Conservation (phyloP, 2,888 invertebrate genomes). For the Ceraclea dissimilis region DNA sequence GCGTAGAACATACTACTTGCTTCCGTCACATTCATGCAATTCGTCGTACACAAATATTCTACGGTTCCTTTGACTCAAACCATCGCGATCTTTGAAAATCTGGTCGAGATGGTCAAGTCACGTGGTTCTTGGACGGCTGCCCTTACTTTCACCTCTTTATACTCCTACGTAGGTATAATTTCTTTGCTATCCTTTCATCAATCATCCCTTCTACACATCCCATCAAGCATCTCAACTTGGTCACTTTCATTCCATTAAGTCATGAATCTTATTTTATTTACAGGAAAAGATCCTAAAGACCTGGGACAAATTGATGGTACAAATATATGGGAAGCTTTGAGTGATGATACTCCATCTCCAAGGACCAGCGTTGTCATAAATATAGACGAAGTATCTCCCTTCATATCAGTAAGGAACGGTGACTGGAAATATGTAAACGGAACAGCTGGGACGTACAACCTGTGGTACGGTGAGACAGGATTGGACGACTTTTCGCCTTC, state of each 20-base stretch:
- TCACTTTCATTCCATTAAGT: neutral
- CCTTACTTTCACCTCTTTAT: too few relatives aligned
- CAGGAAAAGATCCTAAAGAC: slow-evolving; percentile 35
- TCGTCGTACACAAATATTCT: too few relatives aligned
- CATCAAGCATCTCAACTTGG: neutral
- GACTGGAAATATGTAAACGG: slow-evolving; percentile 75
- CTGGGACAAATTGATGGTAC: slow-evolving; percentile 55
- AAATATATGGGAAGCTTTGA: slow-evolving; percentile 65
- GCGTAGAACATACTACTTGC: too few relatives aligned
- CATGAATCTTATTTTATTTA: neutral
- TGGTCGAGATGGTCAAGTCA: too few relatives aligned
- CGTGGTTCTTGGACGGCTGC: too few relatives aligned
- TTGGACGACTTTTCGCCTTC: slow-evolving; percentile 27
- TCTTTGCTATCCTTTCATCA: neutral
- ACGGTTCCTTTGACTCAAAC: too few relatives aligned
- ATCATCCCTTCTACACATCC: neutral
- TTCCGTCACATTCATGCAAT: too few relatives aligned
- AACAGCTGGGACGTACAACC: slow-evolving; percentile 33
- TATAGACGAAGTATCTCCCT: slow-evolving; percentile 72
- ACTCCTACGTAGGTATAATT: too few relatives aligned
- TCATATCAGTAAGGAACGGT: slow-evolving; percentile 60
- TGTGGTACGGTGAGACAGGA: slow-evolving; percentile 41
- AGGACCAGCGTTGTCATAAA: slow-evolving; percentile 71
- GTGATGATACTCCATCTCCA: slow-evolving; percentile 50
- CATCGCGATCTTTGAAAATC: too few relatives aligned